Conservation (phyloP, 1,140 invertebrate genomes). For the Ruditapes philippinarum region DNA sequence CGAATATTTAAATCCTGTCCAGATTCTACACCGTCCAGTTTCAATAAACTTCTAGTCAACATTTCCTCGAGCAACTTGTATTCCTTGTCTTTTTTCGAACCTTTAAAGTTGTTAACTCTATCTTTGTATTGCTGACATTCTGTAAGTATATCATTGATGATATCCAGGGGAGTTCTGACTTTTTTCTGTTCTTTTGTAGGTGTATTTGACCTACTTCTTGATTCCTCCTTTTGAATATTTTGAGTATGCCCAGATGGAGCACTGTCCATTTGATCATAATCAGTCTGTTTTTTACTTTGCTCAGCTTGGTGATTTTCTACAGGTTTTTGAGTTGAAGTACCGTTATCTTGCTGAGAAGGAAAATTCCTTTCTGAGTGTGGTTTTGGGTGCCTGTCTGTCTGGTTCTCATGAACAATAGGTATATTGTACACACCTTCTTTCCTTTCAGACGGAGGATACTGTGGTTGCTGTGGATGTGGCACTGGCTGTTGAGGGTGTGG, state of each 20-base stretch:
- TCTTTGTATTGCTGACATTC: conserved; percentile 92
- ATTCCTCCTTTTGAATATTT: background rate
- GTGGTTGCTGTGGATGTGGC: conserved; percentile 40
- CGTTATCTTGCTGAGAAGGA: background rate
- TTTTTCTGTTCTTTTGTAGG: conserved; percentile 35
- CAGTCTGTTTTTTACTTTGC: background rate
- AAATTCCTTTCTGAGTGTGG: background rate
- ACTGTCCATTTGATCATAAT: conserved; percentile 6
- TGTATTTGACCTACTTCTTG: conserved; percentile 4
- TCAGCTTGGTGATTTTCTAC: background rate
- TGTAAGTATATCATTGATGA: conserved; percentile 92
- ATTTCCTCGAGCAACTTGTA: conserved; percentile 97
- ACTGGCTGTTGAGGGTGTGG: conserved; percentile 65
- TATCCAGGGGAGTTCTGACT: conserved; percentile 88
- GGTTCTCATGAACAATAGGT: conserved; percentile 55
- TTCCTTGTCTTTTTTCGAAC: conserved; percentile 92
- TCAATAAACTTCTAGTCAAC: conserved; percentile 96
- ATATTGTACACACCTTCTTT: conserved; percentile 44
- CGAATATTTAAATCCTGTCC: conserved; percentile 96
- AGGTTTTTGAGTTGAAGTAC: background rate
- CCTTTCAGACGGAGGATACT: conserved; percentile 43
- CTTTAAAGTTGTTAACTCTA: conserved; percentile 92
- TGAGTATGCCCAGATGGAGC: background rate
- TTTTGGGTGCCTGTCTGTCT: conserved; percentile 37
- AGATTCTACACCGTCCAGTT: conserved; percentile 96